A percentile compares a stretch with the other conserved stretches of the same genome.
Evolutionary conservation across 2,113 vertebrate genomes (phyloP).

Genomic region (Mus musculus): GRCm39 chr1:150330001-150330500

Average conservation of each 20-base stretch:
- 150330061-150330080: conserved; percentile 67
- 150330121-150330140: conserved; percentile 64
- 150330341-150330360: rapidly evolving
- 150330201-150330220: background rate
- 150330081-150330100: conserved; percentile 67
- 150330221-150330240: conserved; percentile 6
- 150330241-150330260: background rate
- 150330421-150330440: background rate
- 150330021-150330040: conserved; percentile 15
- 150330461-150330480: rapidly evolving
- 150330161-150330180: conserved; percentile 70
- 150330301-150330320: conserved; percentile 38
- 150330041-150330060: background rate
- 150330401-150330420: rapidly evolving
- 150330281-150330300: conserved; percentile 46
- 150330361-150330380: background rate
- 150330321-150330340: background rate
- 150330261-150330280: conserved; percentile 24
- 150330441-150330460: background rate
- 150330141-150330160: conserved; percentile 75
- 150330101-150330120: conserved; percentile 70
- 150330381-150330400: background rate
- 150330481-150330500: background rate
- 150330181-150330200: conserved; percentile 66
- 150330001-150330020: background rate